A percentile compares a stretch with the other conserved stretches of the same genome.
Conservation (phyloP, 2,888 invertebrate species). For the Parapristionchus giblindavisi region DNA sequence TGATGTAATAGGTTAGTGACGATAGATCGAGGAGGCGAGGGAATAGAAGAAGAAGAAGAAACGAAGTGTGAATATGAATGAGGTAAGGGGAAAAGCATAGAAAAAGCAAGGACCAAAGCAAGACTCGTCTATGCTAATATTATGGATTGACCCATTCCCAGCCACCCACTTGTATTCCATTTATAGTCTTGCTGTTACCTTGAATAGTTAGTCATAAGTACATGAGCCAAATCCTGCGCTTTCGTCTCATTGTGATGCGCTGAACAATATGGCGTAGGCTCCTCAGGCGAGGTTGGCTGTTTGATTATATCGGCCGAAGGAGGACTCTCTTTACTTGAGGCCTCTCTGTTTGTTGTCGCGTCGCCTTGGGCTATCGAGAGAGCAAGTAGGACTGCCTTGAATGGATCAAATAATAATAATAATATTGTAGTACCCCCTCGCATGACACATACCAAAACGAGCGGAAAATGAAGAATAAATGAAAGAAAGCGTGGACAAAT, state of each 20-base stretch:
- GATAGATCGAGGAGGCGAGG: neutral
- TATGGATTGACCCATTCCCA: neutral
- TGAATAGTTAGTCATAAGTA: slow-evolving; percentile 65
- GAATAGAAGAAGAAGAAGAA: slow-evolving; percentile 9
- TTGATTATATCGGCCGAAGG: slow-evolving; percentile 22
- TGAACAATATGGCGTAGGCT: slow-evolving; percentile 31
- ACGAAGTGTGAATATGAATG: slow-evolving; percentile 29
- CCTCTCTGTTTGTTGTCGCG: neutral
- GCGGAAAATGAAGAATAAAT: neutral
- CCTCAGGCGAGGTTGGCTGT: slow-evolving; percentile 34
- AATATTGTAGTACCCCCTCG: neutral
- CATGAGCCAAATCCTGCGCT: slow-evolving; percentile 61
- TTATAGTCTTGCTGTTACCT: slow-evolving; percentile 43
- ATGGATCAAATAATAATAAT: neutral
- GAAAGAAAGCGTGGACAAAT: too few species aligned
- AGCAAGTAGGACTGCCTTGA: slow-evolving; percentile 27
- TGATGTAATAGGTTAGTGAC: neutral
- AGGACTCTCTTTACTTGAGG: slow-evolving; percentile 1
- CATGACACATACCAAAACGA: neutral
- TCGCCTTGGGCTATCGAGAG: slow-evolving; percentile 17
- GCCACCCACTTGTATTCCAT: neutral
- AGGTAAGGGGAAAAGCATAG: slow-evolving; percentile 9
- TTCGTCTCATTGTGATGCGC: slow-evolving; percentile 48
- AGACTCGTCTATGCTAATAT: too few species aligned
- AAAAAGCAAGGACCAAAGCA: neutral